Evolutionary conservation across 2,113 vertebrate species (phyloP).

Genomic region (Clarias macrocephalus): DNA sequence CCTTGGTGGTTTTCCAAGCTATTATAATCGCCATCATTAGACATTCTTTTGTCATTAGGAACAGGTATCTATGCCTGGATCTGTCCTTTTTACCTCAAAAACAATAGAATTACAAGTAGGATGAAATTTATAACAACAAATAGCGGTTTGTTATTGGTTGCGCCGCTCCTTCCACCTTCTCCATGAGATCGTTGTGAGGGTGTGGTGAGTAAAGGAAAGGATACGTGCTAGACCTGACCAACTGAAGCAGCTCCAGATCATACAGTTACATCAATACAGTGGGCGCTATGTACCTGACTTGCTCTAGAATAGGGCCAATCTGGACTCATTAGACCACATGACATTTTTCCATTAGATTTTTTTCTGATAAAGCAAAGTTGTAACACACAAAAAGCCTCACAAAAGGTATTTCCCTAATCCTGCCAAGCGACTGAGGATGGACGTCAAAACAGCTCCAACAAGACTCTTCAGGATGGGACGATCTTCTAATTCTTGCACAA

Average conservation of each 20-base stretch:
- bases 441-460: background rate
- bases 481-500: background rate
- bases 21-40: background rate
- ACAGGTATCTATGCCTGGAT: background rate
- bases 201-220: background rate
- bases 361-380: background rate
- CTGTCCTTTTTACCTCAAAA: background rate
- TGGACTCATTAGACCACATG: too few relatives aligned
- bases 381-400: background rate
- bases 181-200: background rate
- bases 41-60: background rate
- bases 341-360: too few relatives aligned
- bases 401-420: background rate
- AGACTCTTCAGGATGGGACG: background rate
- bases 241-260: too few relatives aligned
- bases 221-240: too few relatives aligned
- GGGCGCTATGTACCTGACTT: too few relatives aligned
- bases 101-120: too few relatives aligned
- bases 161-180: background rate
- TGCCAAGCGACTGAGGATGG: background rate
- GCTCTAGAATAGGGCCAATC: too few relatives aligned
- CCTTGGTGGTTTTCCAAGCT: too few relatives aligned
- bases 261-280: too few relatives aligned
- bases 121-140: too few relatives aligned
- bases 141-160: too few relatives aligned